phyloP scores from a whole-genome alignment of 2,888 invertebrate genomes.

The Melipona beecheii region DNA sequence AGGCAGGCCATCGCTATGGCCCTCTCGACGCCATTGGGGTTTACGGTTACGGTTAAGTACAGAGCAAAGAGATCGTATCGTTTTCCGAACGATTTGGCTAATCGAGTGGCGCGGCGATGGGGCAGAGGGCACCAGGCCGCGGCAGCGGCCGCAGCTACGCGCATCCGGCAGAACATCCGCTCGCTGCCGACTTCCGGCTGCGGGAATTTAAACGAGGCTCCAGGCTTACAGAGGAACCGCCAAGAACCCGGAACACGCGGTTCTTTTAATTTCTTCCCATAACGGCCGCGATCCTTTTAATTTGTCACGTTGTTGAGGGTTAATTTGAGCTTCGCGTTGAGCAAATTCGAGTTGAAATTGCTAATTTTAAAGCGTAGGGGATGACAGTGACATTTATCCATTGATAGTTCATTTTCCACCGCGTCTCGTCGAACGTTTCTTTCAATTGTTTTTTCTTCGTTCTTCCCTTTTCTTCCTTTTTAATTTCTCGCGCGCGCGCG shows the following conservation, averaged over 20 bases:
- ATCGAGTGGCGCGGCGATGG: constrained; percentile 69
- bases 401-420: background rate
- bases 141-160: constrained; percentile 51
- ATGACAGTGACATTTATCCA: background rate
- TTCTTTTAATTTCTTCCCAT: background rate
- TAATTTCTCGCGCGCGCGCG: too few relatives aligned
- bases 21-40: constrained; percentile 68
- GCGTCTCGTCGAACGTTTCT: too few relatives aligned
- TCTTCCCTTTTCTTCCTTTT: background rate
- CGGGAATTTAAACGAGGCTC: constrained; percentile 60
- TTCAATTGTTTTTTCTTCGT: background rate
- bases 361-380: background rate
- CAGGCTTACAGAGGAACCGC: background rate
- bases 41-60: constrained; percentile 76
- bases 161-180: constrained; percentile 16
- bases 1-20: constrained; percentile 52
- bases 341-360: background rate
- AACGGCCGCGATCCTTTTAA: constrained; percentile 35
- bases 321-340: constrained; percentile 1
- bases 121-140: constrained; percentile 5
- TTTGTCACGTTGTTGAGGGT: constrained; percentile 16
- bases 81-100: constrained; percentile 79
- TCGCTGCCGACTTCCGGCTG: constrained; percentile 34
- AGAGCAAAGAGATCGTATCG: constrained; percentile 73
- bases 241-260: background rate